Conservation (phyloP, 2,113 vertebrate species). For the Cephalophus harveyi region DNA sequence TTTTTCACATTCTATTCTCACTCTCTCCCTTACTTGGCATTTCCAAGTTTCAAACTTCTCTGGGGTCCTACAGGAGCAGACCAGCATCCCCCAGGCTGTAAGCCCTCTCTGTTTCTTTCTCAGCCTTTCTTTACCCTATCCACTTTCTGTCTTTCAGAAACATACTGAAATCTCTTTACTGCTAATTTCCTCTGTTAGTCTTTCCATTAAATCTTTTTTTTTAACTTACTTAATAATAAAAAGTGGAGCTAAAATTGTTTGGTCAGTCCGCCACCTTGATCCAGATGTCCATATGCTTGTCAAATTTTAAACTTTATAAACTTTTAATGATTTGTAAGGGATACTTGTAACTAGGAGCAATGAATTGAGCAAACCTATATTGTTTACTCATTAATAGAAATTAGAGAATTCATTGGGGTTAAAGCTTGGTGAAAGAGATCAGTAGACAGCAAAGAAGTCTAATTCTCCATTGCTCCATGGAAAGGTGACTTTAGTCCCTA, state of each 20-base stretch:
- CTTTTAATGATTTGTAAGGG: background rate
- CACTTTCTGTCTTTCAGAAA: conserved; percentile 30
- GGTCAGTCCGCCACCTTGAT: background rate
- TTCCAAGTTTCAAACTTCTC: conserved; percentile 28
- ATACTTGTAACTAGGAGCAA: conserved; percentile 21
- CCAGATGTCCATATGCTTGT: background rate
- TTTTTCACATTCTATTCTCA: conserved; percentile 22
- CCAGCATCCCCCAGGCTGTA: background rate
- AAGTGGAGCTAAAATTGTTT: background rate
- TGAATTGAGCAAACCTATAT: conserved; percentile 4
- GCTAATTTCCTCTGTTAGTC: background rate
- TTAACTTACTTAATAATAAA: background rate
- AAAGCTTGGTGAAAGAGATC: conserved; percentile 9
- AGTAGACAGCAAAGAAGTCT: background rate
- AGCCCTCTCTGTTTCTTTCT: background rate
- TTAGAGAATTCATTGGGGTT: conserved; percentile 17
- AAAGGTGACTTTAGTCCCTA: conserved; percentile 14
- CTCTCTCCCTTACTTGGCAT: background rate
- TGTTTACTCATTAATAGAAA: conserved; percentile 25
- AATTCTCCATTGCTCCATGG: conserved; percentile 26
- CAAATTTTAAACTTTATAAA: conserved; percentile 22
- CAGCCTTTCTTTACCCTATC: background rate
- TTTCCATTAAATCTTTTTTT: background rate
- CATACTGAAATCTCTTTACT: conserved; percentile 1
- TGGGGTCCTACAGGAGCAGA: background rate